Evolutionary conservation across 2,797 vertebrate genomes (phyloP), one percentile per base, ranked within the genome.

Genomic region (Tadarida brasiliensis): DNA sequence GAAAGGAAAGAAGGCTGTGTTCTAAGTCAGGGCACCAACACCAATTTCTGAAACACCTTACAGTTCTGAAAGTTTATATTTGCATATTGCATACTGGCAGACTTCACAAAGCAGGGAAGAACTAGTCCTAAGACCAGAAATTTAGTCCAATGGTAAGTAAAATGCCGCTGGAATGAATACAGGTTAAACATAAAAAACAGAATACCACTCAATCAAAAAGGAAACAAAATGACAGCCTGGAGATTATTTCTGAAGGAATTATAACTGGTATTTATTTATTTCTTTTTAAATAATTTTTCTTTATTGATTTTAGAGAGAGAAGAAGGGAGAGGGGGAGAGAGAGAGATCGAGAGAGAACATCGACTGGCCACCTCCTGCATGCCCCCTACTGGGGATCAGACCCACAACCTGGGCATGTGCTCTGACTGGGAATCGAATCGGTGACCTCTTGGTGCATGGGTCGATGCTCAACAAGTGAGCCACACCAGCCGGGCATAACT

Each of bases 221-320:
- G 17, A 96, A 97, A 88, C 84, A 57, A 47, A 63, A 93, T 0
- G 15, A 84, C 73, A 94, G 83, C 7, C 90, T 91, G 61, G 67
- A 97, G 89, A 96, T 93, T 78, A 89, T 94, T 95, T 95, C 71
- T 90, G 89, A 95, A 87, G 94, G 86, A 95, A 88, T 96, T 95
- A 87, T 90, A 84, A 84, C 78, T 35, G 56, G 74, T 71, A 11
- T 87, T 85, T 93, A 70, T 44, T 44, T 44, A 44, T 44, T 44
- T 44, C 5, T 44, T 44, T 44, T 44, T 44, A 44, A 44, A 44
- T 44, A 44, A 44, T 44, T 44, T 44, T 44, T 44, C 39, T 44
- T 44, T 44, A 44, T 44, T 44, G 39, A 44, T 7, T 44, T 44
- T 44, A 4, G 39, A 44, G 39, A 44, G 39, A 44, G 39, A 44